These are phyloP conservation scores for Arvicanthis niloticus DNA, from an alignment of 2,113 vertebrate species.

Conservation along the genomic window DNA sequence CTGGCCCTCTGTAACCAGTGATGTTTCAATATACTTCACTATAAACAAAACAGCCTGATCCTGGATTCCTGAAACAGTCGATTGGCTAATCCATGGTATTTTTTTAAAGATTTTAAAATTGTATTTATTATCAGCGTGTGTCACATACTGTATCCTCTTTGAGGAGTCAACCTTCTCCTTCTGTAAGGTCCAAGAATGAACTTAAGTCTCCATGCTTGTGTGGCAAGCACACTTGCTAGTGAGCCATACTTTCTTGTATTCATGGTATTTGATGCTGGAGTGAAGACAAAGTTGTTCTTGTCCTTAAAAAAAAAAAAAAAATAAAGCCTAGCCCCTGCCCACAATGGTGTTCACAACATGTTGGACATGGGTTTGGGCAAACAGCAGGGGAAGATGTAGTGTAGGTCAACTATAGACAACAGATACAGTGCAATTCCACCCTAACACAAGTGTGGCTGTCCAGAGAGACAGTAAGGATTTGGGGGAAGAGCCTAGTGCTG, in stretches of 20 bases:
- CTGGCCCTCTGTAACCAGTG: neutral
- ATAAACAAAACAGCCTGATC: slow-evolving; percentile 10
- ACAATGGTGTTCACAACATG: neutral
- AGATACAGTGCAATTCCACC: neutral
- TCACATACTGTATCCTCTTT: neutral
- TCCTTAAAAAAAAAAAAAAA: slow-evolving; percentile 59
- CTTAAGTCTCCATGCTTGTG: neutral
- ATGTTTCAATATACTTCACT: neutral
- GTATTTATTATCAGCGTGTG: neutral
- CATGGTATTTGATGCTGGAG: neutral
- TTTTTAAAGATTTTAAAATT: neutral
- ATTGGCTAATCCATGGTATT: neutral
- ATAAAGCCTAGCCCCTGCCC: neutral
- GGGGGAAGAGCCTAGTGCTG: neutral
- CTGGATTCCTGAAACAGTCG: neutral
- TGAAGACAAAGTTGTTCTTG: neutral
- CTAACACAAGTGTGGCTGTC: neutral
- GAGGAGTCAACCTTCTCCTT: neutral
- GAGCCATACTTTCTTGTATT: neutral
- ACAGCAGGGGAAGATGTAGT: neutral
- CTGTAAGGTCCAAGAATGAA: neutral
- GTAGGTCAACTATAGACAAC: neutral
- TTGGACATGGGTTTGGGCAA: neutral
- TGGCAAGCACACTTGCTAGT: neutral
- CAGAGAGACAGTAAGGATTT: neutral